These are phyloP conservation scores for Idaea dimidiata DNA, from an alignment of 2,888 invertebrate genomes.

Conservation along the genomic window DNA sequence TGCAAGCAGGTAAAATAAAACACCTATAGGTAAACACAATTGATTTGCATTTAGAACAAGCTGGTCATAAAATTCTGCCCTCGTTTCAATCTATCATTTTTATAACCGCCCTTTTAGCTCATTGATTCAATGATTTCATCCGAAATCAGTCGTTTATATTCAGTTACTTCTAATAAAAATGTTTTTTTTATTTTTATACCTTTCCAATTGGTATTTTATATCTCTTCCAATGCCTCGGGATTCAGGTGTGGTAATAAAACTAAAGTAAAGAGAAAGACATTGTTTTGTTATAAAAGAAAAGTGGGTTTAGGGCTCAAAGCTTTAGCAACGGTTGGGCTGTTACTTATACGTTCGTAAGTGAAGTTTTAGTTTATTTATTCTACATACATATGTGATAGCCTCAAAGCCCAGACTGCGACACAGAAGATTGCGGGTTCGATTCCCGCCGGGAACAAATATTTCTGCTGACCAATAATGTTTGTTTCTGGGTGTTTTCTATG, in stretches of 20 bases:
- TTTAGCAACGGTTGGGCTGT: not conserved
- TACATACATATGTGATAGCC: no score
- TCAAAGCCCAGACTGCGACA: no score
- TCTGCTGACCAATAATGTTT: no score
- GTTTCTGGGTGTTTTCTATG: no score
- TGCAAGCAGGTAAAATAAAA: not conserved
- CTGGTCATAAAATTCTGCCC: constrained; percentile 3
- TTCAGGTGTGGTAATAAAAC: constrained; percentile 1
- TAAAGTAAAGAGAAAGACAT: not conserved
- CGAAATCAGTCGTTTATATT: constrained; percentile 4
- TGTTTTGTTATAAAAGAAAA: not conserved
- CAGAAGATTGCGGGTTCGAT: no score
- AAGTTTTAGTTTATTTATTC: not conserved
- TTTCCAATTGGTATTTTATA: constrained; percentile 3
- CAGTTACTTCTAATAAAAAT: constrained; percentile 4
- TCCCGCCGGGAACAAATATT: no score
- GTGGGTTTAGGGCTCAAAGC: not conserved
- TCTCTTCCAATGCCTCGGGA: not conserved
- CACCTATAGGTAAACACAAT: not conserved
- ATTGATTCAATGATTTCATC: constrained; percentile 2
- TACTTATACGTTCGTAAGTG: not conserved
- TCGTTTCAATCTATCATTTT: constrained; percentile 4
- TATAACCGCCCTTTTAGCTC: constrained; percentile 2
- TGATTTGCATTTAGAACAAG: constrained; percentile 4
- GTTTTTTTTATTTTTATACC: constrained; percentile 3